These are phyloP conservation scores for Cotesia congregata DNA, from an alignment of 2,888 invertebrate genomes.

Conservation along the genomic window DNA sequence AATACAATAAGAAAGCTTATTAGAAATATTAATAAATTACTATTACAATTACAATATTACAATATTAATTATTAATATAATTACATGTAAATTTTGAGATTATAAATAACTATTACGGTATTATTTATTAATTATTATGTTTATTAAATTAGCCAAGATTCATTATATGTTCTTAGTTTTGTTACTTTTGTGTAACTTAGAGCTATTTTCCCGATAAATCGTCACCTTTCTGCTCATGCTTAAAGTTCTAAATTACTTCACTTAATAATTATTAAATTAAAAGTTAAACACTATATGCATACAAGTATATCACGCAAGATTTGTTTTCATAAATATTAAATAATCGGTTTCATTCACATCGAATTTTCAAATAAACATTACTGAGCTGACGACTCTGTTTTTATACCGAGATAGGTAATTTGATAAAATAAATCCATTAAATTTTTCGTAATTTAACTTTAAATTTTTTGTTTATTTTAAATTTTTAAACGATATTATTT, in stretches of 20 bases:
- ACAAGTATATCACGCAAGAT: constrained; percentile 22
- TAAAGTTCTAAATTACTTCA: background rate
- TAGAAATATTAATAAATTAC: constrained; percentile 47
- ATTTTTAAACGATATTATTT: background rate
- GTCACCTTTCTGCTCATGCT: background rate
- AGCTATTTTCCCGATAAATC: background rate
- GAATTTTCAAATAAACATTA: background rate
- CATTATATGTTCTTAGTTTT: background rate
- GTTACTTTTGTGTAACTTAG: background rate
- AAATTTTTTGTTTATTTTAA: background rate
- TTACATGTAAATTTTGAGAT: no score
- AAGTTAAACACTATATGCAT: background rate
- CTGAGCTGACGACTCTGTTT: background rate
- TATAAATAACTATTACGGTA: no score
- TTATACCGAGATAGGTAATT: background rate
- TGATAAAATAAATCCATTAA: background rate
- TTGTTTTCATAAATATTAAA: background rate
- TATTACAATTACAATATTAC: constrained; percentile 41
- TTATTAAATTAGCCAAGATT: background rate
- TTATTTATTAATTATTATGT: no score
- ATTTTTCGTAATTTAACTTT: background rate
- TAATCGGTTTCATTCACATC: background rate
- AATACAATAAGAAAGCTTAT: constrained; percentile 65
- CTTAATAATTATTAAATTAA: background rate
- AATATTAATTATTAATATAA: no score